These are phyloP conservation scores for Rhynchomys soricoides DNA, from an alignment of 2,113 vertebrate genomes.

Conservation along the genomic window DNA sequence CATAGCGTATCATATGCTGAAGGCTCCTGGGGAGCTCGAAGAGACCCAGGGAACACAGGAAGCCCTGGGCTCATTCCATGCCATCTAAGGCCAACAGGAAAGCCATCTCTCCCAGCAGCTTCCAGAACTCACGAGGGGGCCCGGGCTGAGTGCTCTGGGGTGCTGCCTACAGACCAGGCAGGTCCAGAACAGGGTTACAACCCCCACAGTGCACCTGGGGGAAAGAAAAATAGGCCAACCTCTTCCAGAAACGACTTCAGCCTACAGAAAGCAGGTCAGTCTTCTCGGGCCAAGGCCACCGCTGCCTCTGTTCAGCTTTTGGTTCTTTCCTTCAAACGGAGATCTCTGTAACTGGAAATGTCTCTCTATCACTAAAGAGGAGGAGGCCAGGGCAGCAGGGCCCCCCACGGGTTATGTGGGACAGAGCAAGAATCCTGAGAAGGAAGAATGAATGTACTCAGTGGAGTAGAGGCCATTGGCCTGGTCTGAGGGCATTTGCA, in stretches of 20 bases:
- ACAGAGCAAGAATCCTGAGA: constrained; percentile 98
- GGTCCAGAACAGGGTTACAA: neutral
- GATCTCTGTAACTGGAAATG: constrained; percentile 70
- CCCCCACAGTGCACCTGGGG: neutral
- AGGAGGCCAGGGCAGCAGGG: constrained; percentile 58
- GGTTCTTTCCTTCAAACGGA: constrained; percentile 65
- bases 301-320: constrained; percentile 52
- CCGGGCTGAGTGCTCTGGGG: neutral
- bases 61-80: neutral
- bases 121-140: neutral
- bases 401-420: constrained; percentile 93
- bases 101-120: neutral
- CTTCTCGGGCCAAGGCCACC: constrained; percentile 8
- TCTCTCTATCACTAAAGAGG: constrained; percentile 72
- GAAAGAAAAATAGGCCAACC: constrained; percentile 42
- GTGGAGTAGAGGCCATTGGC: constrained; percentile 98
- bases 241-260: constrained; percentile 63
- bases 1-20: neutral
- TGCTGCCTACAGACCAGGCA: constrained; percentile 15
- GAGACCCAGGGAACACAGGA: neutral
- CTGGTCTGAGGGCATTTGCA: constrained; percentile 99
- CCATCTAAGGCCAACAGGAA: neutral
- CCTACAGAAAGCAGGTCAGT: constrained; percentile 28
- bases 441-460: constrained; percentile 98
- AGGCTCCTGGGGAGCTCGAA: neutral